Base-by-base conservation (phyloP, 2,888 invertebrate genomes). In the Agonopterix alstromeriana region DNA sequence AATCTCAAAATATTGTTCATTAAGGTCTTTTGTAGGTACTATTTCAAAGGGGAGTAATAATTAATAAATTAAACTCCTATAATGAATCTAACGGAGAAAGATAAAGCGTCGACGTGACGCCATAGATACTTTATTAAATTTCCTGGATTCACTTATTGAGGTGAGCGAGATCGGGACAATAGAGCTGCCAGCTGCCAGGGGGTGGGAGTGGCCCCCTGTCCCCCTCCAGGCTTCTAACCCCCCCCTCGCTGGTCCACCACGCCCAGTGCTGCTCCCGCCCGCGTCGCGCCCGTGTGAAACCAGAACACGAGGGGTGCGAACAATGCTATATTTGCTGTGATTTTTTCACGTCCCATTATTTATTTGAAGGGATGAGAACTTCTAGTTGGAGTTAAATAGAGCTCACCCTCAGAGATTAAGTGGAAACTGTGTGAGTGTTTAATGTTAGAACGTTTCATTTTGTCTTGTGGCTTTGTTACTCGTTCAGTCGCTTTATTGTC, bases 361-460 rank as follows among this genome's bases (percentile, higher is more conserved):
- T 70, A 68, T 73, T 65, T 12, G 42, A 42, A 8, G 59, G 54
- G 60, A 64, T 65, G 60, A 53, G 54, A 63, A 61, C 60, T 27
- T 63, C 63, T 78, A 77, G 76, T 77, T 75, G 61, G 58, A 72
- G 72, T 79, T 78, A 79, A 85, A 84, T 81, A 78, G 77, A 73
- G 69, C 70, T 66, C 58, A 58, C 70, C 73, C 78, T 78, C 64
- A 64, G 53, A 65, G 77, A 84, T 83, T 82, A 78, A 77, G 70
- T 72, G 63, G 72, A 69, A 81, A 75, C 77, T 79, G 65, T 66
- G 75, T 63, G 76, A 81, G 76, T 79, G 76, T 73, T 70, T 70
- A 61, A 57, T 60, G 57, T 49, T 57, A 59, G 58, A 58, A 36
- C 48, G 50, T 48, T 53, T 60, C 58, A 61, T 65, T 47, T 66